These are phyloP conservation scores for Uloborus plumipes DNA, from an alignment of 2,888 invertebrate genomes.

Conservation along the genomic window DNA sequence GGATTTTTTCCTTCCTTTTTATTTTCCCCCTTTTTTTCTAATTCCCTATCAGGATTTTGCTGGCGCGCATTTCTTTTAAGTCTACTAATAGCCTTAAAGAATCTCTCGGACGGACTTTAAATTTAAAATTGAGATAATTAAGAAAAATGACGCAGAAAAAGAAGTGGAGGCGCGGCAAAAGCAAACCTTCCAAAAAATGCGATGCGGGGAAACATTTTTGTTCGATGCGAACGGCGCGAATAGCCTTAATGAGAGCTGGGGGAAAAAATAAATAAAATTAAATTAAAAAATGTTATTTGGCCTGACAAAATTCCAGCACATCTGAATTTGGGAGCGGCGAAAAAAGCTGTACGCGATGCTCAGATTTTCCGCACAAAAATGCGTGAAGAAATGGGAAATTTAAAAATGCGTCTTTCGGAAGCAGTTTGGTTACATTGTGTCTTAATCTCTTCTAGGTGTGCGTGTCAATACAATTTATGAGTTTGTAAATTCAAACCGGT, in stretches of 20 bases:
- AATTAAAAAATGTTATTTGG: too few species aligned
- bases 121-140: constrained; percentile 64
- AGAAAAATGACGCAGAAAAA: constrained; percentile 59
- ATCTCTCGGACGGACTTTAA: constrained; percentile 53
- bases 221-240: constrained; percentile 49
- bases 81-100: constrained; percentile 63
- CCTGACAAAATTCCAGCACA: constrained; percentile 59
- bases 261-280: constrained; percentile 33
- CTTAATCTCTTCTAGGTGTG: too few species aligned
- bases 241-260: constrained; percentile 51
- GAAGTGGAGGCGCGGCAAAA: constrained; percentile 6
- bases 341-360: constrained; percentile 23
- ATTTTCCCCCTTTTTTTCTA: constrained; percentile 1
- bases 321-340: constrained; percentile 34
- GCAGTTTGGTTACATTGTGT: too few species aligned
- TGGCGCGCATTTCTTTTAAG: constrained; percentile 48
- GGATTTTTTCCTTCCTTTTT: constrained; percentile 31
- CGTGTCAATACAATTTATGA: too few species aligned
- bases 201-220: constrained; percentile 56
- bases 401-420: constrained; percentile 12
- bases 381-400: constrained; percentile 9
- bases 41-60: constrained; percentile 7
- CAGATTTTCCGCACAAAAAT: constrained; percentile 9
- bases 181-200: constrained; percentile 58
- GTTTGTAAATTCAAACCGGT: too few species aligned